Conservation (phyloP, 2,113 vertebrate genomes). For the Mus spicilegus region DNA sequence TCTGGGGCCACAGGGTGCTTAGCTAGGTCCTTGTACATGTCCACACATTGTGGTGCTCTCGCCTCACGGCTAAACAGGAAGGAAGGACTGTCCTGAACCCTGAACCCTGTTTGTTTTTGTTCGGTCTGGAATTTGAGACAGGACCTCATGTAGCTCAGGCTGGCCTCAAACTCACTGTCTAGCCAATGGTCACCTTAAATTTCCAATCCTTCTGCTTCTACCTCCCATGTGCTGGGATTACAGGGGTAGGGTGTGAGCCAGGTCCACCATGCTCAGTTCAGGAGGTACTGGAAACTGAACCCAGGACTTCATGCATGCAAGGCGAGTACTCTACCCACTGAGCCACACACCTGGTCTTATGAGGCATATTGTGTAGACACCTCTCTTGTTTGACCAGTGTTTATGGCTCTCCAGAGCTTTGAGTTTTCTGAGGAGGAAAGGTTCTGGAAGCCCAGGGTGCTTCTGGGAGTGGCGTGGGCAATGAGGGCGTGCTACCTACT, state of each 20-base stretch:
- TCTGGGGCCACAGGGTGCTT: neutral
- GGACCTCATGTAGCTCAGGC: neutral
- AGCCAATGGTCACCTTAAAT: neutral
- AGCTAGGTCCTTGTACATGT: neutral
- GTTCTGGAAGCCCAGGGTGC: neutral
- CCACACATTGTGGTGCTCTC: rapidly evolving
- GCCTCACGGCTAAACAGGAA: neutral
- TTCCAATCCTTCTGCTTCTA: neutral
- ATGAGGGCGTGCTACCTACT: neutral
- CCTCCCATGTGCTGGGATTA: neutral
- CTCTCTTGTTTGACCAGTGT: neutral
- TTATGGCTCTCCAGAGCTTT: neutral
- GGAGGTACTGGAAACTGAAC: neutral
- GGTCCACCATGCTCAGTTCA: neutral
- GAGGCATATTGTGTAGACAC: too few species aligned
- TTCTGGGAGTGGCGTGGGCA: neutral
- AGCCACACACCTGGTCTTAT: too few species aligned
- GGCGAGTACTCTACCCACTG: neutral
- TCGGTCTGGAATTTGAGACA: neutral
- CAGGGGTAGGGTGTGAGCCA: too few species aligned
- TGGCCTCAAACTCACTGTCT: neutral
- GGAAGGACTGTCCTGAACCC: rapidly evolving
- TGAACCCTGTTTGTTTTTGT: neutral
- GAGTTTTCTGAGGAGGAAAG: neutral
- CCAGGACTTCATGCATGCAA: neutral